phyloP scores from a whole-genome alignment of 2,888 invertebrate genomes.

The Acrobasis repandana region DNA sequence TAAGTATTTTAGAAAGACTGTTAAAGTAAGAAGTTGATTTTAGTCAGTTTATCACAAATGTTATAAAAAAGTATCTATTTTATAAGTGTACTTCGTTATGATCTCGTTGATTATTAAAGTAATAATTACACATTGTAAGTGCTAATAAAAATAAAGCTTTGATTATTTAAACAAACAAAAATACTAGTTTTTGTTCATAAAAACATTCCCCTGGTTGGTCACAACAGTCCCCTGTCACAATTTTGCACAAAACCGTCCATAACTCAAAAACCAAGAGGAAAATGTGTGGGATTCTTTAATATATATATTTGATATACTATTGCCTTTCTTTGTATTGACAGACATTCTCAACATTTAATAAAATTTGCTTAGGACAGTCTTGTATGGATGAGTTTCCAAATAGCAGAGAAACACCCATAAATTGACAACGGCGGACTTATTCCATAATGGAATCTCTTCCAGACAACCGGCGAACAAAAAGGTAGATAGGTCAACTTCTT shows the following conservation, averaged over 20 bases:
- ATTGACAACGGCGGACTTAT: too few species aligned
- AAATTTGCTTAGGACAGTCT: slow-evolving; percentile 27
- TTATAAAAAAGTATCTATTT: too few species aligned
- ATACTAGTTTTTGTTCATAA: not conserved
- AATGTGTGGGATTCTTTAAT: not conserved
- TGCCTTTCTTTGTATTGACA: not conserved
- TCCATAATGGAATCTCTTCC: too few species aligned
- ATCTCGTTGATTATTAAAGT: not conserved
- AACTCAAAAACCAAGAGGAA: not conserved
- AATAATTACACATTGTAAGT: not conserved
- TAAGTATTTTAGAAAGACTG: too few species aligned
- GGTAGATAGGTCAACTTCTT: too few species aligned
- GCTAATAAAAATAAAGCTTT: not conserved
- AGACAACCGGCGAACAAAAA: too few species aligned
- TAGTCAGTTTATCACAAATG: too few species aligned
- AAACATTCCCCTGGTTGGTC: slow-evolving; percentile 1
- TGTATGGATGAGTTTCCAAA: slow-evolving; percentile 28
- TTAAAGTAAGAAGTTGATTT: too few species aligned
- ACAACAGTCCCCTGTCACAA: slow-evolving; percentile 5
- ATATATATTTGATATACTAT: slow-evolving; percentile 1
- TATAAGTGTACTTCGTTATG: too few species aligned
- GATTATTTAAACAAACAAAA: not conserved
- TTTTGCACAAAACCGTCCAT: slow-evolving; percentile 1
- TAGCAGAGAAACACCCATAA: slow-evolving; percentile 29
- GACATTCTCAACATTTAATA: slow-evolving; percentile 28